Evolutionary conservation across 2,113 vertebrate species (phyloP).

Genomic region (Burhinus bistriatus): DNA sequence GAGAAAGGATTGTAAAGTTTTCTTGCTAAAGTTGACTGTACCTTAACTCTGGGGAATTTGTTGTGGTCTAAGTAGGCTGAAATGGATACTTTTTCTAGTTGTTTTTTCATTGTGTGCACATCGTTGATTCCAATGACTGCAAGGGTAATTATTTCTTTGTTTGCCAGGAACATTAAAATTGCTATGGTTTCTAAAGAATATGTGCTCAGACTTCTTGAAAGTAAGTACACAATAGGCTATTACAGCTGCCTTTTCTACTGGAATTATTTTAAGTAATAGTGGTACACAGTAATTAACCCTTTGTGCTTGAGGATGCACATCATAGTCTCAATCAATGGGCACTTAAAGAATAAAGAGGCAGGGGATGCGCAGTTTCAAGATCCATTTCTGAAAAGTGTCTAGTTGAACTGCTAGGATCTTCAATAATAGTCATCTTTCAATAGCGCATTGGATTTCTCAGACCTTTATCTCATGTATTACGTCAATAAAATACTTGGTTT

Average conservation of each 20-base stretch:
- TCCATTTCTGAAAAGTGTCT: neutral
- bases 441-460: neutral
- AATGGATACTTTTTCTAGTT: neutral
- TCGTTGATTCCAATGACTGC: neutral
- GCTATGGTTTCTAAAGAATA: conserved; percentile 36
- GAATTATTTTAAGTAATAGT: conserved; percentile 31
- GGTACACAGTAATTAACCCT: conserved; percentile 36
- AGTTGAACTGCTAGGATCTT: neutral
- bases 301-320: neutral
- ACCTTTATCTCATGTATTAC: neutral
- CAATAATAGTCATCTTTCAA: neutral
- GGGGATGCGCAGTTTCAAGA: neutral
- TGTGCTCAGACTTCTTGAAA: conserved; percentile 6
- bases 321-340: neutral
- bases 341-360: conserved; percentile 1
- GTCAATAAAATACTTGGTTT: neutral
- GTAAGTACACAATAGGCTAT: neutral
- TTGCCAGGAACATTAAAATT: conserved; percentile 50
- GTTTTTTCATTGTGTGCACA: neutral
- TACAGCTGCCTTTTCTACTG: neutral
- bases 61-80: neutral
- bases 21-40: neutral
- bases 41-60: neutral
- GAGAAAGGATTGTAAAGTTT: neutral
- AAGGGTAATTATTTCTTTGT: conserved; percentile 55